phyloP scores from a whole-genome alignment of 2,113 vertebrate species.

The Casuarius casuarius region DNA sequence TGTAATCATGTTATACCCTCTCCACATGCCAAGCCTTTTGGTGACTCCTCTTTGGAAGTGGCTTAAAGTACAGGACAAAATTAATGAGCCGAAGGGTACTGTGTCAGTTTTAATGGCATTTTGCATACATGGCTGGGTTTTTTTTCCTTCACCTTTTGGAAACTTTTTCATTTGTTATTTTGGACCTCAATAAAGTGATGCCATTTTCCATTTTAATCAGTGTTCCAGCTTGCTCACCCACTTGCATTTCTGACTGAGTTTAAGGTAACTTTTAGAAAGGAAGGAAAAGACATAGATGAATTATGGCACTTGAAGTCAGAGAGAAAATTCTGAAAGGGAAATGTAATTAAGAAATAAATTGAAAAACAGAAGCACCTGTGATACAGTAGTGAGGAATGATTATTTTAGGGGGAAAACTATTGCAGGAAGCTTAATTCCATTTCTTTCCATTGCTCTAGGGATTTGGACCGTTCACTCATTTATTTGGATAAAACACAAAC shows the following conservation, averaged over 20 bases:
- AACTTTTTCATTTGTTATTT: neutral
- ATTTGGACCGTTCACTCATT: slow-evolving; percentile 47
- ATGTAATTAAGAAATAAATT: slow-evolving; percentile 73
- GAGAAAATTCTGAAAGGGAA: slow-evolving; percentile 52
- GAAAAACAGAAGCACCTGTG: slow-evolving; percentile 59
- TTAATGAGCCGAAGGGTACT: neutral
- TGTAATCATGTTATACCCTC: neutral
- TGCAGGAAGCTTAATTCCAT: slow-evolving; percentile 45
- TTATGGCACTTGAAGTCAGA: slow-evolving; percentile 42
- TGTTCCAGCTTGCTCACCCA: neutral
- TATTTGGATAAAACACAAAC: slow-evolving; percentile 29
- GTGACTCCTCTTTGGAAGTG: neutral
- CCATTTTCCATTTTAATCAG: slow-evolving; percentile 13
- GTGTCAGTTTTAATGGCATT: neutral
- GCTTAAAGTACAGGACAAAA: neutral
- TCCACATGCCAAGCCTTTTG: neutral
- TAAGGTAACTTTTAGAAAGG: slow-evolving; percentile 11
- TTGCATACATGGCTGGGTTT: neutral
- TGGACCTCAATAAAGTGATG: neutral
- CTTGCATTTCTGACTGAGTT: neutral
- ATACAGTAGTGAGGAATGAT: slow-evolving; percentile 46
- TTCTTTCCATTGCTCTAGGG: slow-evolving; percentile 30
- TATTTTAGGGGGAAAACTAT: slow-evolving; percentile 23
- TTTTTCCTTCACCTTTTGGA: neutral
- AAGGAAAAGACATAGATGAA: slow-evolving; percentile 38